Evolutionary conservation across 2,888 invertebrate species (phyloP), one percentile per base, ranked within the genome.

Genomic region (Dryadula phaetusa): DNA sequence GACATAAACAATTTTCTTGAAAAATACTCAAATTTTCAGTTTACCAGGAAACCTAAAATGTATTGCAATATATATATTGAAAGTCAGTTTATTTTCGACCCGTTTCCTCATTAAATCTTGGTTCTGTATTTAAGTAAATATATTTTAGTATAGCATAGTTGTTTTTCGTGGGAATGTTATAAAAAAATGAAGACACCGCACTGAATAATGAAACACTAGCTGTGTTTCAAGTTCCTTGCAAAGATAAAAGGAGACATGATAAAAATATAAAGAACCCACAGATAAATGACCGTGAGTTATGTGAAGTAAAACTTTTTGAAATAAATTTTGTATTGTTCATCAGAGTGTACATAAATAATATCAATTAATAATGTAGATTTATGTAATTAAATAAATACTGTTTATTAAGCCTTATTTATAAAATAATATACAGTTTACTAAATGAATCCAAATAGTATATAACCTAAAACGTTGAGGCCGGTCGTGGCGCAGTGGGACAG

Each of bases 161-260:
- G 16, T 37, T 49, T 5, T 22, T 20, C 37, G 49, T 47, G 1
- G 32, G n/a, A 34, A 46, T 28, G n/a, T 16, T 62, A 22, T 44
- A 32, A 14, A 44, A n/a, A 60, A 46, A 37, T 37, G 62, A 49
- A 37, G 62, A 22, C 34, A 34, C n/a, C 7, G 62, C 22, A 62
- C 34, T 46, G 34, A 20, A 61, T 47, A 61, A 47, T 47, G n/a
- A 47, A 47, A 61, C 47, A 47, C 3, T 22, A 34, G 47, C 22
- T 28, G 37, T 32, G 25, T 49, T 62, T 62, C 62, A 47, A 47
- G 62, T 47, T 22, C 47, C 42, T 60, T n/a, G 42, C 25, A 20
- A 47, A 34, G 18, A 60, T 62, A 62, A 62, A 32, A 20, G 34
- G 16, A 47, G 34, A 37, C 34, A 62, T 22, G 34, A 47, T 62